A percentile compares a stretch with the other conserved stretches of the same genome.
Evolutionary conservation across 2,797 vertebrate species (phyloP).

Genomic region (Micrastur ruficollis): DNA sequence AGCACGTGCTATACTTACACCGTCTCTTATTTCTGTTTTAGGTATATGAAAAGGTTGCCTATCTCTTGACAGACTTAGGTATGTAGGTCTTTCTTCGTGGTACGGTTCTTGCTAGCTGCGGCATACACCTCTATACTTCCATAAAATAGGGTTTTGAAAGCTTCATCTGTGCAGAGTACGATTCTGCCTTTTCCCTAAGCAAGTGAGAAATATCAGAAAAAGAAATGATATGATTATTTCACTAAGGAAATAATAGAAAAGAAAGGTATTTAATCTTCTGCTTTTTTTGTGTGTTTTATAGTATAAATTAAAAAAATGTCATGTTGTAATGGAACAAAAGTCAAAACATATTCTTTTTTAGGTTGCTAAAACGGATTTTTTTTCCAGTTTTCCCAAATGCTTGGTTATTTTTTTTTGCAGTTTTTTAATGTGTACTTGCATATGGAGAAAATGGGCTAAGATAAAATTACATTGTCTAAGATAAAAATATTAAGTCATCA

Average conservation of each 20-base stretch:
- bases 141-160: background rate
- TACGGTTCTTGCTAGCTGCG: background rate
- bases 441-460: background rate
- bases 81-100: conserved; percentile 51
- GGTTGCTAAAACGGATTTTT: background rate
- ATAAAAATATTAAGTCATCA: background rate
- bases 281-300: background rate
- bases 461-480: background rate
- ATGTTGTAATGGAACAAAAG: background rate
- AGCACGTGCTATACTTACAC: background rate
- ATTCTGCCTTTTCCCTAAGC: background rate
- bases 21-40: conserved; percentile 61
- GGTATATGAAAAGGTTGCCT: conserved; percentile 98
- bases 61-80: conserved; percentile 96
- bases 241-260: background rate
- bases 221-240: background rate
- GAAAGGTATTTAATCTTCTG: background rate
- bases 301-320: background rate
- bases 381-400: background rate
- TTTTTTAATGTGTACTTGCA: background rate
- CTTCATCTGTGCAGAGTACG: fast-evolving
- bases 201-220: background rate
- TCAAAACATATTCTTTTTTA: background rate
- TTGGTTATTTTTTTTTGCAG: background rate
- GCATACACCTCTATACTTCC: background rate